Base-by-base conservation (phyloP, 1,140 invertebrate species). In the Dolichoris vasculosae region DNA sequence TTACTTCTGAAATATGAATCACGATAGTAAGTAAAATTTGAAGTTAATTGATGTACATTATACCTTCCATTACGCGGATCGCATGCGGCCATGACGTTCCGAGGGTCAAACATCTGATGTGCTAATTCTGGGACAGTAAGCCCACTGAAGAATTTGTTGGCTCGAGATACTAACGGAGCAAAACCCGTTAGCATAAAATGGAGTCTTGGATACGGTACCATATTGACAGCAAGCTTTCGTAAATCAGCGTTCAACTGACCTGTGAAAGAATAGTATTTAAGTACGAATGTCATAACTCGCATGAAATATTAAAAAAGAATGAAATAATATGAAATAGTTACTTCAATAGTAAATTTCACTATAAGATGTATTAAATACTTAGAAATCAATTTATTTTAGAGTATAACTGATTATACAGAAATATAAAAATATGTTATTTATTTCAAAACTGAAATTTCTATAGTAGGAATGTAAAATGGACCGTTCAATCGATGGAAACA, bases 151-250 rank as follows among this genome's bases (percentile, higher is more conserved):
- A 96, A 95, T 88, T 97, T 94, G 82, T 94, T 95, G 67, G 95
- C 94, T 32, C 95, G 90, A 0, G 95, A 95, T 2, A 95, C 96
- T 0, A 98, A 93, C 3, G 97, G 97, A 4, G 97, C 97, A 90
- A 98, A 98, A 2, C 97, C 97, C 0, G 95, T 95, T 93, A 96
- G 95, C 90, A 96, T 96, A 93, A 96, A 96, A 90, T 96, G 96
- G 2, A 95, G 95, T 88, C 97, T 95, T 67, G 98, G 96, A 94
- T 97, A 98, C 55, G 97, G 97, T 20, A 98, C 97, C 98, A 98
- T 98, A 92, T 98, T 98, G 35, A 98, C 97, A 15, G 96, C 96
- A 64, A 98, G 92, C 93, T 98, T 98, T 11, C 97, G 93, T 40
- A 98, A 93, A 94, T 98, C 97, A 11, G 97, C 96, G 90, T 98